Evolutionary conservation across 1,140 invertebrate genomes (phyloP).

Genomic region (Pseudomyrmex dendroicus): DNA sequence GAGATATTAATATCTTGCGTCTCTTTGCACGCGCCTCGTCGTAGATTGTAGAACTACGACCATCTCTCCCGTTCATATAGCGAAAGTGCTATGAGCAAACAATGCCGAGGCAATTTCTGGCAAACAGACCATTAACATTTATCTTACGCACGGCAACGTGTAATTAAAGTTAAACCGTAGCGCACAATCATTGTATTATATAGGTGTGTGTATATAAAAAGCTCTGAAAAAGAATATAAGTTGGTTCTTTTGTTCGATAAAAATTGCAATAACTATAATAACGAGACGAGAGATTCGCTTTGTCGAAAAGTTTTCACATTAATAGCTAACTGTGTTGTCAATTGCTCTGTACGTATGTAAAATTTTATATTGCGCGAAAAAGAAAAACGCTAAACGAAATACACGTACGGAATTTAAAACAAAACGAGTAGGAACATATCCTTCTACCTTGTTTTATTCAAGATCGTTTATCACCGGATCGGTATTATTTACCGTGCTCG

Average conservation of each 20-base stretch:
- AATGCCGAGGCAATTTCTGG: constrained; percentile 39
- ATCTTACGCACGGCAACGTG: neutral
- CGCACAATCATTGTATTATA: too few relatives aligned
- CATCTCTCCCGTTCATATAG: neutral
- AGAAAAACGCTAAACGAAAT: neutral
- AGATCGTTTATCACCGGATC: constrained; percentile 9
- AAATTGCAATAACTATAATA: too few relatives aligned
- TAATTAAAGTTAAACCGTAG: constrained; percentile 2
- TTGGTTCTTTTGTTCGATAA: too few relatives aligned
- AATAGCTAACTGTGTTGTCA: too few relatives aligned
- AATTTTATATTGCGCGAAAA: neutral
- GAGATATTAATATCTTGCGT: constrained; percentile 59
- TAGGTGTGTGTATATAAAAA: too few relatives aligned
- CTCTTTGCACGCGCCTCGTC: neutral
- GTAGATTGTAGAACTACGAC: constrained; percentile 38
- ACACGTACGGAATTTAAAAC: neutral
- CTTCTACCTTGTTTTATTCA: neutral
- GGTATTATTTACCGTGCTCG: constrained; percentile 18
- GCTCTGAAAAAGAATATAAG: too few relatives aligned
- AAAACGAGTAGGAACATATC: neutral
- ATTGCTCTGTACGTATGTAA: too few relatives aligned
- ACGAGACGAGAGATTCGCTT: too few relatives aligned
- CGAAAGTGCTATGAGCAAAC: constrained; percentile 22
- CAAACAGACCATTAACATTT: constrained; percentile 27
- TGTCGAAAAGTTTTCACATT: too few relatives aligned